These are phyloP conservation scores for Drosophila ogumai DNA, from an alignment of 1,140 invertebrate genomes.

Conservation along the genomic window DNA sequence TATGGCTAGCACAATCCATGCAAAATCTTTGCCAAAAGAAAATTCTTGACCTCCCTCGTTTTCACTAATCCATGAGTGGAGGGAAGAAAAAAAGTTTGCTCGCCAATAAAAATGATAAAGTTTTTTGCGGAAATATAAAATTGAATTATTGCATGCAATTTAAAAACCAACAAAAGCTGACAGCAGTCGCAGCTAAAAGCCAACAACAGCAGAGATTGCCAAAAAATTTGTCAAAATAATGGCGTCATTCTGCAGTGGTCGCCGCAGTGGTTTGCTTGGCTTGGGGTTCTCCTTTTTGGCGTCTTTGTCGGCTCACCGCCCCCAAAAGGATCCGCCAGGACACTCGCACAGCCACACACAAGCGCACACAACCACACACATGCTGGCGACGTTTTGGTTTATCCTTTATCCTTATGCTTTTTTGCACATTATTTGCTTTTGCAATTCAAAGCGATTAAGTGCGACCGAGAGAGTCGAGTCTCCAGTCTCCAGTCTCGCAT, in stretches of 20 bases:
- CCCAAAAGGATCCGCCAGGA: constrained; percentile 70
- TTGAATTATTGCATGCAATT: constrained; percentile 84
- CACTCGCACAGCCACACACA: constrained; percentile 19
- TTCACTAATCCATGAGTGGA: constrained; percentile 29
- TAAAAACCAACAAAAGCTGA: constrained; percentile 82
- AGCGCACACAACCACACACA: constrained; percentile 33
- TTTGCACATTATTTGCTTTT: constrained; percentile 84
- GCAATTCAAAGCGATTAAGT: constrained; percentile 84
- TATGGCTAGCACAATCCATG: constrained; percentile 14
- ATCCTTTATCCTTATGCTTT: constrained; percentile 82
- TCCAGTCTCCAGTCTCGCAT: constrained; percentile 33
- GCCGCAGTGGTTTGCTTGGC: constrained; percentile 28
- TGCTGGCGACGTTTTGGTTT: constrained; percentile 76
- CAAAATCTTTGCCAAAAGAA: constrained; percentile 48
- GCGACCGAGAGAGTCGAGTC: constrained; percentile 31
- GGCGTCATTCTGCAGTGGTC: constrained; percentile 82
- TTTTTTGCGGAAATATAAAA: constrained; percentile 82
- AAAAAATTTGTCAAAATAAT: constrained; percentile 85
- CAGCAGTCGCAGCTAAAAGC: constrained; percentile 75
- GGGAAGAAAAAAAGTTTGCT: constrained; percentile 31
- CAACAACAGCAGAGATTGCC: constrained; percentile 71
- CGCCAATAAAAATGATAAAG: constrained; percentile 83
- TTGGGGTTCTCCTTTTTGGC: not conserved
- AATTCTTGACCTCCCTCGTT: constrained; percentile 30
- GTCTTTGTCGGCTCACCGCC: constrained; percentile 11